These are phyloP conservation scores for Netelia inedita DNA, from an alignment of 2,888 invertebrate genomes.

Conservation along the genomic window DNA sequence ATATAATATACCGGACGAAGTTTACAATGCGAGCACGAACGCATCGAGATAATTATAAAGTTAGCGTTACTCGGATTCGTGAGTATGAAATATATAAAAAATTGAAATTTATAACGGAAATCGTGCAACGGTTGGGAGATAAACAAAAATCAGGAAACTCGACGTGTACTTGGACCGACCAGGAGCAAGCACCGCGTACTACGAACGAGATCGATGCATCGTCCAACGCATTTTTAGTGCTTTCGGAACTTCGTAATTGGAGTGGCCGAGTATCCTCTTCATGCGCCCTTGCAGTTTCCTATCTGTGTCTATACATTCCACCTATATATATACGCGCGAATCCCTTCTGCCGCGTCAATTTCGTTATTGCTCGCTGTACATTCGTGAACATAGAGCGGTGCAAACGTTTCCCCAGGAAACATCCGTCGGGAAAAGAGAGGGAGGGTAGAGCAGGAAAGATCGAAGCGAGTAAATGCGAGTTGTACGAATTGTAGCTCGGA, in stretches of 20 bases:
- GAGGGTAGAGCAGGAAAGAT: not conserved
- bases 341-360: constrained; percentile 34
- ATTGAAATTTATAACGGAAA: too few relatives aligned
- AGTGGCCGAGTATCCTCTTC: constrained; percentile 20
- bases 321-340: constrained; percentile 1
- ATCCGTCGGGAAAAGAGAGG: constrained; percentile 6
- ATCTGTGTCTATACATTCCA: not conserved
- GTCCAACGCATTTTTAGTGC: not conserved
- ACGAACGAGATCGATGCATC: not conserved
- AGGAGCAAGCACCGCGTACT: not conserved
- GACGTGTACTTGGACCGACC: not conserved
- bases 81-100: too few relatives aligned
- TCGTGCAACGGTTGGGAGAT: not conserved
- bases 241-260: constrained; percentile 27
- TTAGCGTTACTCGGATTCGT: too few relatives aligned
- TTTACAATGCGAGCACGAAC: too few relatives aligned
- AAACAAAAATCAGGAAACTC: not conserved
- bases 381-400: not conserved
- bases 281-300: constrained; percentile 7
- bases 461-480: not conserved
- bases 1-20: too few relatives aligned
- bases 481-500: not conserved
- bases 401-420: constrained; percentile 12
- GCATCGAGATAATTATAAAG: too few relatives aligned
- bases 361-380: constrained; percentile 48